Evolutionary conservation across 2,888 invertebrate genomes (phyloP).

Genomic region (Platycheirus rosarum): DNA sequence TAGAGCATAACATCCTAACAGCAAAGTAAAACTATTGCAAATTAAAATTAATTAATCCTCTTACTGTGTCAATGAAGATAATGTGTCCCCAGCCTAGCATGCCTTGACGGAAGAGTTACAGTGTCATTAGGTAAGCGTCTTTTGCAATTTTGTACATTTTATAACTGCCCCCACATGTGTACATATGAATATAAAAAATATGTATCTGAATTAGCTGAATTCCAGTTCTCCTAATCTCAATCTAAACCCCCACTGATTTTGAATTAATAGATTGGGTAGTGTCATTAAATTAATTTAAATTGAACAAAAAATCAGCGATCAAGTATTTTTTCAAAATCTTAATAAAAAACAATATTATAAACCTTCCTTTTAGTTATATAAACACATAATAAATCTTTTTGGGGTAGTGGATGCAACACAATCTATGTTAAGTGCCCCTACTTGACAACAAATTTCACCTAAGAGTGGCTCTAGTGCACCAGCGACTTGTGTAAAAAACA

Average conservation of each 20-base stretch:
- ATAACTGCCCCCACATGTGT: too few relatives aligned
- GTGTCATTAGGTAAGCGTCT: slow-evolving; percentile 1
- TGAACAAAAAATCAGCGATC: too few relatives aligned
- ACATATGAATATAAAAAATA: too few relatives aligned
- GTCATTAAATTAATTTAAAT: too few relatives aligned
- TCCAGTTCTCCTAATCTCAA: slow-evolving; percentile 18
- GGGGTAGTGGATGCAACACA: slow-evolving; percentile 39
- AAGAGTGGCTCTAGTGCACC: slow-evolving; percentile 48
- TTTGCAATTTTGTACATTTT: slow-evolving; percentile 18
- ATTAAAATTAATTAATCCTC: slow-evolving; percentile 36
- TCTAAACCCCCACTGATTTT: too few relatives aligned
- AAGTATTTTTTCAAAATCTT: too few relatives aligned
- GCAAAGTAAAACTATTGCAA: slow-evolving; percentile 19
- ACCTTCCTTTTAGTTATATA: too few relatives aligned
- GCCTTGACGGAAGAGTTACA: slow-evolving; percentile 56
- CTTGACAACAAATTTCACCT: slow-evolving; percentile 25
- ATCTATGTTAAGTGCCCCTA: slow-evolving; percentile 11
- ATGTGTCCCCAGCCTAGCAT: slow-evolving; percentile 13
- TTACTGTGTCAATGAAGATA: slow-evolving; percentile 47
- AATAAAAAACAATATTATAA: too few relatives aligned
- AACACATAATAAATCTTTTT: too few relatives aligned
- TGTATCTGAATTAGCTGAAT: too few relatives aligned
- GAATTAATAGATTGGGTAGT: too few relatives aligned
- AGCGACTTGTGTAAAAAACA: neutral
- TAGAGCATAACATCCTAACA: slow-evolving; percentile 57